These are phyloP conservation scores for Lepidurus apus DNA, from an alignment of 1,140 invertebrate genomes.

Conservation along the genomic window DNA sequence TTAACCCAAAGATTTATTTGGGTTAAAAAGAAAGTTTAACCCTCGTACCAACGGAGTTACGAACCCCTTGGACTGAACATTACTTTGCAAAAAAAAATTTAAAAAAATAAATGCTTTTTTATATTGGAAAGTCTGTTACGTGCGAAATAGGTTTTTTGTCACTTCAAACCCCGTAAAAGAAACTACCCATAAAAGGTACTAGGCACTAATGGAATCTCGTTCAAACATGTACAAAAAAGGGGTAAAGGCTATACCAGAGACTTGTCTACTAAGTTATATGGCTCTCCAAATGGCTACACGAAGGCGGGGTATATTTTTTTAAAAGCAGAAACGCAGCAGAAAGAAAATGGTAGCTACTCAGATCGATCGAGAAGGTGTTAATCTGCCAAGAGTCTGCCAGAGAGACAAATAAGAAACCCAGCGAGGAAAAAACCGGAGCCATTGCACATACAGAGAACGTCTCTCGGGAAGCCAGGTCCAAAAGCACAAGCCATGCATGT, in stretches of 20 bases:
- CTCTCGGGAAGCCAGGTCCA: not conserved
- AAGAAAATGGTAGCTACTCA: not conserved
- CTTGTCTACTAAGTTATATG: not conserved
- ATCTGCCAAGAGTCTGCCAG: not conserved
- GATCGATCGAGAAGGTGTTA: not conserved
- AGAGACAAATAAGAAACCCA: not conserved
- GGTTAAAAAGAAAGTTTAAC: too few species aligned
- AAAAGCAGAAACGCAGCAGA: not conserved
- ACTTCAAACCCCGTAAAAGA: constrained; percentile 10
- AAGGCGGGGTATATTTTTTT: not conserved
- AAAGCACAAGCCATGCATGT: constrained; percentile 8
- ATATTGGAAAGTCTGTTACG: not conserved
- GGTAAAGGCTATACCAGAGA: not conserved
- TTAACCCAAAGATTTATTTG: too few species aligned
- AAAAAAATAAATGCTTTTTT: not conserved
- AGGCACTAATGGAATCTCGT: constrained; percentile 15
- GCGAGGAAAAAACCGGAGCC: not conserved
- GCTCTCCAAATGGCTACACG: not conserved
- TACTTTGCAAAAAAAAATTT: not conserved
- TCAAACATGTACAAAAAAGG: not conserved
- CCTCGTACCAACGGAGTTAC: too few species aligned
- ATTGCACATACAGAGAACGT: not conserved
- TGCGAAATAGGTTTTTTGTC: not conserved
- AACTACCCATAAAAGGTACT: not conserved
- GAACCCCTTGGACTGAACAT: not conserved